These are phyloP conservation scores for Asarcornis scutulata DNA, from an alignment of 2,113 vertebrate genomes.

Conservation along the genomic window DNA sequence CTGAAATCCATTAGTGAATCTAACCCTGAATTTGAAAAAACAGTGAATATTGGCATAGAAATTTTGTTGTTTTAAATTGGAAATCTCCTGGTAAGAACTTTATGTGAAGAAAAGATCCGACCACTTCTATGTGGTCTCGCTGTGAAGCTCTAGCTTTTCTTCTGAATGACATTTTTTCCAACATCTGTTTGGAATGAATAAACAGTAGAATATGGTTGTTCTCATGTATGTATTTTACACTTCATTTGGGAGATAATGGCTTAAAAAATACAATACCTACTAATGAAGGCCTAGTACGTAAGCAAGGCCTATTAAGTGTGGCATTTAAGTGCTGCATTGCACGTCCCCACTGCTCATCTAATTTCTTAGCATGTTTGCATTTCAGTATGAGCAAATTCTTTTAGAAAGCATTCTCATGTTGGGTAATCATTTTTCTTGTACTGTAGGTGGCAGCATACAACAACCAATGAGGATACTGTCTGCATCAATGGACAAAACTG, in stretches of 20 bases:
- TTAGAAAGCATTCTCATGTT: neutral
- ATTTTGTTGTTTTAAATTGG: neutral
- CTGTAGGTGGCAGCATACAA: constrained; percentile 85
- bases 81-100: neutral
- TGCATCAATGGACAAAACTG: constrained; percentile 97
- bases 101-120: neutral
- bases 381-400: neutral
- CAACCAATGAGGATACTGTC: constrained; percentile 90
- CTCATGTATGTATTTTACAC: neutral
- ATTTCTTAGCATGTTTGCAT: neutral
- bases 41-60: neutral
- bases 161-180: neutral
- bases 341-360: neutral
- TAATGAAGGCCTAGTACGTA: neutral
- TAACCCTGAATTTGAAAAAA: neutral
- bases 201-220: neutral
- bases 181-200: neutral
- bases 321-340: neutral
- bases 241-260: neutral
- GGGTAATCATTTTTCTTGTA: constrained; percentile 57
- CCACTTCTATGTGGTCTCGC: neutral
- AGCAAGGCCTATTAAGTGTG: neutral
- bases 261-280: neutral
- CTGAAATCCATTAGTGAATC: neutral
- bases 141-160: neutral